Evolutionary conservation across 2,797 vertebrate species (phyloP), one percentile per base, ranked within the genome.

Genomic region (Chrosomus eos): DNA sequence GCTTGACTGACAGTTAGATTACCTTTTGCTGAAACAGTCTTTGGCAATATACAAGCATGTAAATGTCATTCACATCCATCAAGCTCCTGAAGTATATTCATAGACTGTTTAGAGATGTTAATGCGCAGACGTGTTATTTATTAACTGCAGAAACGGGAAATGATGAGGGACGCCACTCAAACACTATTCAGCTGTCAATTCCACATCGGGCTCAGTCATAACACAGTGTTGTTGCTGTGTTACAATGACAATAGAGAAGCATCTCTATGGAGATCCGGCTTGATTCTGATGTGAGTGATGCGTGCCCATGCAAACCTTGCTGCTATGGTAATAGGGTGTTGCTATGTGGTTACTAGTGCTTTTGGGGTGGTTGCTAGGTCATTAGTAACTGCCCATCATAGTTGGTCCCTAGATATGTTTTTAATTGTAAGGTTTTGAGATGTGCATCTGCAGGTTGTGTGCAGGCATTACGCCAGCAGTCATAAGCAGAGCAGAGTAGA

Each of bases 61-160:
- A 89, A 89, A 88, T 88, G 88, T 88, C 88, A 89, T 82, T 79
- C 62, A 74, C 72, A 83, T 88, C 88, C 73, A 87, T 89, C 88
- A 87, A 70, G 72, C 77, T 76, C 60, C 68, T 80, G 80, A 84
- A 85, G 76, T 48, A 81, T 67, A 85, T 85, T 85, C 75, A 85
- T 26, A 7, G 31, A 26, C 83, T 79, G 75, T 79, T 79, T 80
- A 83, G 85, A 83, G 85, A 85, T 84, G 82, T 88, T 80, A 85
- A 86, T 83, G 88, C 83, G 71, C 82, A 77, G 81, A 85, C 83
- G 19, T 58, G 83, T 82, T 87, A 88, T 88, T 88, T 87, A 87
- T 81, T 74, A 81, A 84, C 87, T 81, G 62, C 28, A 43, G 87
- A 85, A 88, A 88, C 70, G 85, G 80, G 38, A 89, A 88, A 89